Evolutionary conservation across 2,797 vertebrate species (phyloP).

Genomic region (Sciurus vulgaris): DNA sequence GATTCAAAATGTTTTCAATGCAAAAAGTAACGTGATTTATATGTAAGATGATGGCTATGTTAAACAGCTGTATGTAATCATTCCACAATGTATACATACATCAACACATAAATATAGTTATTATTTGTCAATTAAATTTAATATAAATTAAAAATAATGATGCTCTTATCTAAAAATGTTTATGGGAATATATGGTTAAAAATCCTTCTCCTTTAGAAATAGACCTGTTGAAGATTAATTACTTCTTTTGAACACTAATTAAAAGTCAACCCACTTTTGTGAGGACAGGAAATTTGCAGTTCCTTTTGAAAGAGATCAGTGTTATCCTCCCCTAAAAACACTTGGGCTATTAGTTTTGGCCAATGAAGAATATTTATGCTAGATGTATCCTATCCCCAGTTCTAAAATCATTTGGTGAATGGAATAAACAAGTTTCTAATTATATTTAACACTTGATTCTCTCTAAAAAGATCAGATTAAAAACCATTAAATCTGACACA

Average conservation of each 20-base stretch:
- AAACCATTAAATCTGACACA: not conserved
- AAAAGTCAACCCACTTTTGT: conserved; percentile 44
- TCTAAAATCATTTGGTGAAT: conserved; percentile 34
- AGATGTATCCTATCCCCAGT: not conserved
- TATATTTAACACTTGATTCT: not conserved
- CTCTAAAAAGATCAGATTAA: not conserved
- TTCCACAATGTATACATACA: not conserved
- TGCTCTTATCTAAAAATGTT: not conserved
- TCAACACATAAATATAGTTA: not conserved
- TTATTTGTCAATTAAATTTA: not conserved
- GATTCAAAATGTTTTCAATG: not conserved
- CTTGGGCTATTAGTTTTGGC: not conserved
- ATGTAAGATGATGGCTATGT: not conserved
- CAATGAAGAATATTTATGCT: conserved; percentile 36
- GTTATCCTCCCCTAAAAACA: not conserved
- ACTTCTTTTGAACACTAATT: conserved; percentile 5
- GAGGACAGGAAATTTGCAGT: conserved; percentile 61
- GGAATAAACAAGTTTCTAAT: conserved; percentile 14
- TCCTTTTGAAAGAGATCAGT: not conserved
- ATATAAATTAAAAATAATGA: not conserved
- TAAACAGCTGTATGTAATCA: not conserved
- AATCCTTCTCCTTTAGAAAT: not conserved
- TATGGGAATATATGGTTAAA: not conserved
- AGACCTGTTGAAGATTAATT: conserved; percentile 6
- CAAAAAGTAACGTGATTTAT: not conserved